A percentile compares a stretch with the other conserved stretches of the same genome.
These are phyloP conservation scores for Lontra canadensis DNA, from an alignment of 2,113 vertebrate species.

Conservation along the genomic window DNA sequence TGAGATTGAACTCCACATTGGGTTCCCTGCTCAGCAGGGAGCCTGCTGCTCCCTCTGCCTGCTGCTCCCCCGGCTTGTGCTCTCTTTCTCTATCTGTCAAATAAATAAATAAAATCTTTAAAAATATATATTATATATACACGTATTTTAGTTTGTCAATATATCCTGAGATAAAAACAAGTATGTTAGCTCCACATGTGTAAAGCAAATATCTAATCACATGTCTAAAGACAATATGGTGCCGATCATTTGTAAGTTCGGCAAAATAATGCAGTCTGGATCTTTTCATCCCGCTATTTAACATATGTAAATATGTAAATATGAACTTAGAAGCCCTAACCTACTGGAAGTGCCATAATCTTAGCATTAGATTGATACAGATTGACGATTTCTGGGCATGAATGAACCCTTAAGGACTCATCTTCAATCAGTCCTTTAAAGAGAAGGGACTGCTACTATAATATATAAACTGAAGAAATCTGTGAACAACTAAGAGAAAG, in stretches of 20 bases:
- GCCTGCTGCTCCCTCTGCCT: too few species aligned
- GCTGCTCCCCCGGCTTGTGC: too few species aligned
- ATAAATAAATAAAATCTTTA: too few species aligned
- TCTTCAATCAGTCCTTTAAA: neutral
- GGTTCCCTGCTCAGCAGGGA: too few species aligned
- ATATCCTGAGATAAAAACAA: neutral
- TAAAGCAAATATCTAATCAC: conserved; percentile 10
- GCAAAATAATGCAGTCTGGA: neutral
- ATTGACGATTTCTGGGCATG: neutral
- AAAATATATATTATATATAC: too few species aligned
- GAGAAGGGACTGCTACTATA: neutral
- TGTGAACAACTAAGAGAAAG: neutral
- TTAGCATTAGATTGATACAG: neutral
- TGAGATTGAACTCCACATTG: too few species aligned
- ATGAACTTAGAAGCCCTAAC: neutral
- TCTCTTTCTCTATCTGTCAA: too few species aligned
- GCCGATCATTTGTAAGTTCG: neutral
- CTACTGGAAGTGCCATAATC: neutral
- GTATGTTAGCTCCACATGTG: neutral
- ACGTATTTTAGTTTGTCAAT: too few species aligned
- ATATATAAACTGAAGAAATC: neutral
- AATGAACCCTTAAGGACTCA: neutral
- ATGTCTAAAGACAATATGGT: neutral
- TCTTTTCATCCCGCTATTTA: neutral
- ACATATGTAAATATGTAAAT: neutral